phyloP scores from a whole-genome alignment of 2,113 vertebrate genomes.

The Mionectes macconnelli region DNA sequence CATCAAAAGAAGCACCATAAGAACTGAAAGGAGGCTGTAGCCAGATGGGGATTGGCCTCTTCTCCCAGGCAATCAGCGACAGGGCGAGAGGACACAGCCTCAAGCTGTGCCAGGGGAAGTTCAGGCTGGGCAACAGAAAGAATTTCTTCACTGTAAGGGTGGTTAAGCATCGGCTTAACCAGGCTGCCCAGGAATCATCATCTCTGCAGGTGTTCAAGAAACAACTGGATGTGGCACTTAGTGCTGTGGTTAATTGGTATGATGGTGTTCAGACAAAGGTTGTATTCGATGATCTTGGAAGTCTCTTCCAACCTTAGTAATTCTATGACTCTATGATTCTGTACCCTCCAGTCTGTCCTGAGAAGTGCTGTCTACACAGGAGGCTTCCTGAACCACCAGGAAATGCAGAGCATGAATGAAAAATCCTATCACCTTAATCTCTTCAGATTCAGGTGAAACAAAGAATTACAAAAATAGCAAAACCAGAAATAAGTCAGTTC shows the following conservation, averaged over 20 bases:
- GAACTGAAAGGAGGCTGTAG: background rate
- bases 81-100: background rate
- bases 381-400: background rate
- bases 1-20: background rate
- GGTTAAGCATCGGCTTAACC: background rate
- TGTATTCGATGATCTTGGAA: background rate
- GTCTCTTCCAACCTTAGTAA: background rate
- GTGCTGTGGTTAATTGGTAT: background rate
- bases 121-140: background rate
- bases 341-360: background rate
- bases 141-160: background rate
- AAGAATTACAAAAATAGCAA: background rate
- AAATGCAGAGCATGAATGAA: background rate
- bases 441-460: background rate
- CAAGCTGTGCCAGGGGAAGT: background rate
- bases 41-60: background rate
- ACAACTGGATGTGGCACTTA: fast-evolving
- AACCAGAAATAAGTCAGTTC: background rate
- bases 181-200: background rate
- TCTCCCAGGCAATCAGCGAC: background rate
- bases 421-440: background rate
- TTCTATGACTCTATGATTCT: background rate
- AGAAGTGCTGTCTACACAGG: background rate
- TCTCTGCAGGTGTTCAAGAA: background rate
- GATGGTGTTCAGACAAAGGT: background rate